Base-by-base conservation (phyloP, 1,140 invertebrate genomes). In the Drosophila tani region DNA sequence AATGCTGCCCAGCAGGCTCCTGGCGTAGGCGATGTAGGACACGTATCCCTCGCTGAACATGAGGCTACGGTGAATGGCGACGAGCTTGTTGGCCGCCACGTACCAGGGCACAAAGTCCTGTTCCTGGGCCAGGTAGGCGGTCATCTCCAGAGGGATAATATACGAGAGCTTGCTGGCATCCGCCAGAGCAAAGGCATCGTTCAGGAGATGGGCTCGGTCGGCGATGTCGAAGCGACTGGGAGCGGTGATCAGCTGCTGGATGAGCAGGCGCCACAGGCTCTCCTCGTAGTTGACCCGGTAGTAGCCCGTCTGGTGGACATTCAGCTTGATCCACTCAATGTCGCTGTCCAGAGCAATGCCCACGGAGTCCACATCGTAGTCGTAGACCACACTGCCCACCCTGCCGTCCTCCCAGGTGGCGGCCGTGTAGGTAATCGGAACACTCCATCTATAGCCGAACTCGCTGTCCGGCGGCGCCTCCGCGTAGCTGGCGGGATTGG, bases 121-220 rank as follows among this genome's bases (percentile, higher is more conserved):
- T 91, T 98, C 97, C 11, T 94, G 87, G 0, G 67, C 74, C 51
- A 98, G 93, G 81, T 97, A 97, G 9, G 93, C 93, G 0, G 95
- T 95, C 60, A 97, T 93, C 62, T 96, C 93, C 47, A 98, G 92
- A 0, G 96, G 95, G 9, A 95, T 86, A 0, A 91, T 88, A 80
- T 97, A 98, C 14, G 94, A 92, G 1, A 97, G 74, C 27, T 95
- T 90, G 4, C 93, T 94, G 4, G 96, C 95, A 75, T 96, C 94
- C 0, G 97, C 97, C 49, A 99, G 93, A 78, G 96, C 96, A 82
- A 98, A 97, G 3, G 95, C 95, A 93, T 99, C 98, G 79, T 98
- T 96, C 1, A 99, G 82, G 7, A 99, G 93, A 93, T 98, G 95
- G 0, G 96, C 96, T 81, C 97, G 94, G 92, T 99, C 98, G 0